Conservation (phyloP, 2,113 vertebrate genomes). For the Lagenorhynchus albirostris region DNA sequence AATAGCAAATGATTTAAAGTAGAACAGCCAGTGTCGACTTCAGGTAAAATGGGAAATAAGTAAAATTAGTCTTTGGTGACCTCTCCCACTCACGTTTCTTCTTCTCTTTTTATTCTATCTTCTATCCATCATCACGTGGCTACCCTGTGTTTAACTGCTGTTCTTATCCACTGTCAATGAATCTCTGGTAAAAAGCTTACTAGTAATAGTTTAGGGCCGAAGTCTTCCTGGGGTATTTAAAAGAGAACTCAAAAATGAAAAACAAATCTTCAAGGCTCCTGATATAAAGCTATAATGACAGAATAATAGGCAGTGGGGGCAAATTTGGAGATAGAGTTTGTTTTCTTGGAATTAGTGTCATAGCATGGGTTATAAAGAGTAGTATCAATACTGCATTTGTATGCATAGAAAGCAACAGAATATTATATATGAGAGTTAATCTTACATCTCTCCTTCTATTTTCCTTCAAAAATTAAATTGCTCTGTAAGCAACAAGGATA, state of each 20-base stretch:
- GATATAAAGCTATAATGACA: neutral
- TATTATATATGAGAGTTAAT: neutral
- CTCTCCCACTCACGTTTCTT: neutral
- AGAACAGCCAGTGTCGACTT: neutral
- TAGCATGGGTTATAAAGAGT: neutral
- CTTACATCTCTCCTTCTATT: neutral
- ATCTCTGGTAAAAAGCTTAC: neutral
- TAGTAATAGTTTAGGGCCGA: neutral
- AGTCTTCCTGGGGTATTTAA: neutral
- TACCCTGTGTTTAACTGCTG: neutral
- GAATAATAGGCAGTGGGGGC: neutral
- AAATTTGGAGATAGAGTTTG: neutral
- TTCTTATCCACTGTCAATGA: neutral
- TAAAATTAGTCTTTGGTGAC: conserved; percentile 21
- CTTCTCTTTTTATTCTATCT: neutral
- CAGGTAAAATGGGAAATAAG: neutral
- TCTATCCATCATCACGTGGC: neutral
- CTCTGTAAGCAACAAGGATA: neutral
- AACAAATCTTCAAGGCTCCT: neutral
- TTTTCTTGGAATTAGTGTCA: neutral
- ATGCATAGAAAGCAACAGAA: neutral
- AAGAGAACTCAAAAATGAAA: conserved; percentile 1
- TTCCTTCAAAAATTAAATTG: conserved; percentile 14
- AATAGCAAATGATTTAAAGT: conserved; percentile 21
- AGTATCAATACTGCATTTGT: neutral